These are phyloP conservation scores for Calameuta pallipes DNA, from an alignment of 2,888 invertebrate genomes.

Conservation along the genomic window DNA sequence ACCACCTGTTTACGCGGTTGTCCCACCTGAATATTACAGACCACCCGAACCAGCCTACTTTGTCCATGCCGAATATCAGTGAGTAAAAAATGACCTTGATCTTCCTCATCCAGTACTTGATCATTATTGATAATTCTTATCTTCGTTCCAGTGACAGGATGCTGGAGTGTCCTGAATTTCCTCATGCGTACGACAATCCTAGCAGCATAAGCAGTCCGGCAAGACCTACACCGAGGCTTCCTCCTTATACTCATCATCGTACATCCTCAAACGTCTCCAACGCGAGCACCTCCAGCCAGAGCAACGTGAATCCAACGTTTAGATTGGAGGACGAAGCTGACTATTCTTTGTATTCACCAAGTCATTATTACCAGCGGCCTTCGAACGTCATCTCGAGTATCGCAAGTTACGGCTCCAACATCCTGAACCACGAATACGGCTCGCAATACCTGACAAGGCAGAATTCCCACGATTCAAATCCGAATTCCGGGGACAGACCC, in stretches of 20 bases:
- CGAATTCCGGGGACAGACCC: constrained; percentile 69
- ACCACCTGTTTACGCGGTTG: constrained; percentile 55
- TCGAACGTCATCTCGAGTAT: constrained; percentile 51
- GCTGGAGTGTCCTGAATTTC: constrained; percentile 60
- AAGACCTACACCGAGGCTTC: constrained; percentile 63
- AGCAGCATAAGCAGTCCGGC: constrained; percentile 66
- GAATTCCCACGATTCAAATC: constrained; percentile 67
- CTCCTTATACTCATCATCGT: constrained; percentile 74
- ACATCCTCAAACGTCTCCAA: constrained; percentile 68
- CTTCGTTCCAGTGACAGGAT: constrained; percentile 51
- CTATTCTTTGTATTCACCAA: constrained; percentile 63
- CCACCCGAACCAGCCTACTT: constrained; percentile 55
- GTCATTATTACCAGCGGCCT: constrained; percentile 66
- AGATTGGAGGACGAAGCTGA: constrained; percentile 72
- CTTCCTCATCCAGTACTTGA: background rate
- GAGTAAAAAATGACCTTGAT: constrained; percentile 12
- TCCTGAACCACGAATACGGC: constrained; percentile 58
- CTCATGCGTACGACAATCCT: constrained; percentile 72
- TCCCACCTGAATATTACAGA: constrained; percentile 54
- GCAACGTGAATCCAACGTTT: constrained; percentile 74
- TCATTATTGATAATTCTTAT: background rate
- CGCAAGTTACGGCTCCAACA: constrained; percentile 44
- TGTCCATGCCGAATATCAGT: constrained; percentile 58
- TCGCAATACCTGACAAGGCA: constrained; percentile 62
- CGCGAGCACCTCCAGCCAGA: constrained; percentile 71